Conservation (phyloP, 2,888 invertebrate genomes). For the Eristalis arbustorum region DNA sequence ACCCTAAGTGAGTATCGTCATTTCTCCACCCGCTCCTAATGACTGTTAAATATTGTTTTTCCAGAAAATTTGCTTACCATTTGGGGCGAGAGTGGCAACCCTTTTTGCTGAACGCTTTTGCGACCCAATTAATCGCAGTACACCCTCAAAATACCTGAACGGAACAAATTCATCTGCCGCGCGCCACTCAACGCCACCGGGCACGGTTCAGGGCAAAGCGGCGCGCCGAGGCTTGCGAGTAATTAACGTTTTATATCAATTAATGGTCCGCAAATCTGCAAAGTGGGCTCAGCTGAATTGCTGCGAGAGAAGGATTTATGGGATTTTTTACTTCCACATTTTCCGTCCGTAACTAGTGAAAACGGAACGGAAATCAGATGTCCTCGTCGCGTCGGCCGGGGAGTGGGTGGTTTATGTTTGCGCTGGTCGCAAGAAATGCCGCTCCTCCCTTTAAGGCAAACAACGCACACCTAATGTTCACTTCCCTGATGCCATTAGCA, state of each 20-base stretch:
- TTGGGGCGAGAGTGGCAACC: neutral
- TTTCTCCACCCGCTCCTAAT: slow-evolving; percentile 1
- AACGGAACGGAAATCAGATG: slow-evolving; percentile 9
- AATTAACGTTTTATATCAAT: slow-evolving; percentile 64
- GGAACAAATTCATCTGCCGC: slow-evolving; percentile 17
- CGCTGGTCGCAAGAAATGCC: slow-evolving; percentile 49
- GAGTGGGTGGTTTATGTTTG: neutral
- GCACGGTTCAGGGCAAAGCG: neutral
- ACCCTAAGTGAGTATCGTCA: neutral
- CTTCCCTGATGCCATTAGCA: slow-evolving; percentile 28
- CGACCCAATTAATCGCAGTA: slow-evolving; percentile 57
- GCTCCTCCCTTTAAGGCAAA: neutral
- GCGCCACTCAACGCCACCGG: neutral
- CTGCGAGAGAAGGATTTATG: slow-evolving; percentile 40
- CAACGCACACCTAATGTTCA: slow-evolving; percentile 50
- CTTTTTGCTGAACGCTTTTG: slow-evolving; percentile 22
- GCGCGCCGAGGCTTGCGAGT: slow-evolving; percentile 19
- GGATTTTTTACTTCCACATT: neutral
- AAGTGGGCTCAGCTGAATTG: slow-evolving; percentile 18
- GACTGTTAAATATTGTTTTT: slow-evolving; percentile 34
- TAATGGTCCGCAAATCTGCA: slow-evolving; percentile 61
- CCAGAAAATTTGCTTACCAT: slow-evolving; percentile 27
- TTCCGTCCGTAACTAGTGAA: slow-evolving; percentile 24
- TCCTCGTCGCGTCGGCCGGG: neutral
- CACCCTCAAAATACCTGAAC: slow-evolving; percentile 24